phyloP scores from a whole-genome alignment of 1,140 invertebrate species.

The Drosophila tani region DNA sequence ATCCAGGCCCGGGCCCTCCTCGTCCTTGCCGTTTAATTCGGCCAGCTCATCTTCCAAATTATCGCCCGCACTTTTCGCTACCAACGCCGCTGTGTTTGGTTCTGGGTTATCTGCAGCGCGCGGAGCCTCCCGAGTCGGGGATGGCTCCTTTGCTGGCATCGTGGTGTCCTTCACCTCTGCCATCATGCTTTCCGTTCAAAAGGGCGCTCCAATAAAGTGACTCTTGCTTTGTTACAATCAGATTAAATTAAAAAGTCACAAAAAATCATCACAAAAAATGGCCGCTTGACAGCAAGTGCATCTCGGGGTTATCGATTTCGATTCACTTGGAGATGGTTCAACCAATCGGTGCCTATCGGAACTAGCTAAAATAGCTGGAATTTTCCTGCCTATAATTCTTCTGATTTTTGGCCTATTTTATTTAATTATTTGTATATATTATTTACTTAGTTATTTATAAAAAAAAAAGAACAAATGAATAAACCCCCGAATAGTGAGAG shows the following conservation, averaged over 20 bases:
- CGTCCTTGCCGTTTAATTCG: constrained; percentile 32
- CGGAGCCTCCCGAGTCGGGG: background rate
- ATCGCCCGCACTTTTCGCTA: constrained; percentile 44
- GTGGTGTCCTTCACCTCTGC: constrained; percentile 35
- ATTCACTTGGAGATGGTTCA: background rate
- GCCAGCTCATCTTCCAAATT: constrained; percentile 31
- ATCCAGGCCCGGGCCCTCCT: constrained; percentile 45
- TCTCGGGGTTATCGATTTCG: constrained; percentile 1
- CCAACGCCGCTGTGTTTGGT: constrained; percentile 29
- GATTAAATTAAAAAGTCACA: constrained; percentile 19
- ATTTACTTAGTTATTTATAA: background rate
- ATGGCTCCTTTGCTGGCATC: constrained; percentile 10
- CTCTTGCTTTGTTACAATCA: background rate
- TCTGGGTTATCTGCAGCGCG: constrained; percentile 15
- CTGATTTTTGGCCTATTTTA: too few species aligned
- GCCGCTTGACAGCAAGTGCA: constrained; percentile 13
- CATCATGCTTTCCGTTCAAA: constrained; percentile 35
- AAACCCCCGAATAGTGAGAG: background rate
- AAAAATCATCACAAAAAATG: constrained; percentile 22
- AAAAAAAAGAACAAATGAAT: background rate
- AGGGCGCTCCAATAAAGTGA: background rate
- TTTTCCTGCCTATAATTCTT: too few species aligned
- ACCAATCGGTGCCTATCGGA: too few species aligned
- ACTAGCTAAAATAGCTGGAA: too few species aligned
- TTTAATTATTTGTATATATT: too few species aligned